A percentile compares a stretch with the other conserved stretches of the same genome.
Conservation (phyloP, 2,888 invertebrate genomes). For the Acleris sparsana region DNA sequence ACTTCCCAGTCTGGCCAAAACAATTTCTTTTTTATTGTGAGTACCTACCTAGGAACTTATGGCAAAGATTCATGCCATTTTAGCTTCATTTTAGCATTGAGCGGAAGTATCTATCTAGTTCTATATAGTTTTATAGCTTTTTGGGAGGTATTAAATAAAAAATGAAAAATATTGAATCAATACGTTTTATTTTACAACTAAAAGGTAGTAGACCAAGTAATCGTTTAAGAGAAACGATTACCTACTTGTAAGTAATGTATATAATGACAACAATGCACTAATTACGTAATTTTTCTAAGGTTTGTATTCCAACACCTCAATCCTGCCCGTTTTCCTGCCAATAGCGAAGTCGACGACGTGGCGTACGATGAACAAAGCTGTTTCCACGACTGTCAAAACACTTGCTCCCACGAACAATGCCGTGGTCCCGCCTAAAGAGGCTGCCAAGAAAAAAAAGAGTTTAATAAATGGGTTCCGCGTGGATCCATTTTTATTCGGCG, state of each 20-base stretch:
- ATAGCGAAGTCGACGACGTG: slow-evolving; percentile 46
- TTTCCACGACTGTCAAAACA: slow-evolving; percentile 74
- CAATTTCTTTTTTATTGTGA: too few species aligned
- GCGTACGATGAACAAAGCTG: slow-evolving; percentile 61
- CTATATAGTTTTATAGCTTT: too few species aligned
- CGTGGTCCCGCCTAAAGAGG: slow-evolving; percentile 77
- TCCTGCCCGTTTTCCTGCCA: slow-evolving; percentile 28
- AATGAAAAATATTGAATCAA: too few species aligned
- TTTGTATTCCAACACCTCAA: slow-evolving; percentile 43
- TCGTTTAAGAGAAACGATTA: too few species aligned
- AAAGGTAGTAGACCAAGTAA: too few species aligned
- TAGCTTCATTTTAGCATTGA: too few species aligned
- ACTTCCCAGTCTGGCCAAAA: too few species aligned
- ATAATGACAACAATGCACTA: not conserved
- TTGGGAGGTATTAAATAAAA: too few species aligned
- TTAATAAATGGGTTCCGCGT: not conserved
- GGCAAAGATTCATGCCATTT: too few species aligned
- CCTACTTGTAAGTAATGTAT: not conserved
- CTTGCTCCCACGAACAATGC: slow-evolving; percentile 78
- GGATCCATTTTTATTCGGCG: not conserved
- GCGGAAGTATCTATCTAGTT: too few species aligned
- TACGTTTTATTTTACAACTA: too few species aligned
- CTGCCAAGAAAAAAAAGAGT: slow-evolving; percentile 46
- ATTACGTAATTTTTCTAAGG: slow-evolving; percentile 30
- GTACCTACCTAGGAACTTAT: too few species aligned